Conservation (phyloP, 1,140 invertebrate genomes). For the Laodelphax striatellus region DNA sequence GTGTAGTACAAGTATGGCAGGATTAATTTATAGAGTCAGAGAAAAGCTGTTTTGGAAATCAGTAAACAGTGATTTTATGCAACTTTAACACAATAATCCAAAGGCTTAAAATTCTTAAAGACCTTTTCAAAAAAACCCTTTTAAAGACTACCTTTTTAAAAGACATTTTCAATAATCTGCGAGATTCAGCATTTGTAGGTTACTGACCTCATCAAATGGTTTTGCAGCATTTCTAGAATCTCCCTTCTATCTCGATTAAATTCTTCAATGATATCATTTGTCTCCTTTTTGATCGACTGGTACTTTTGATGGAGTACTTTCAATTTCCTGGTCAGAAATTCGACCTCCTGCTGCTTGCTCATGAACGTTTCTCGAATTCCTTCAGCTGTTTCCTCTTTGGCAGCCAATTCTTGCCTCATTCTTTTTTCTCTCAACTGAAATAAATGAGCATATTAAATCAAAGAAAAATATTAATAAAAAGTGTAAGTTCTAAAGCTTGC, state of each 20-base stretch:
- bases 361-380: constrained; percentile 76
- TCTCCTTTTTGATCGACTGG: constrained; percentile 50
- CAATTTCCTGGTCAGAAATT: constrained; percentile 80
- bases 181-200: too few relatives aligned
- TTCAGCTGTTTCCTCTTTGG: constrained; percentile 77
- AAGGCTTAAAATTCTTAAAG: too few relatives aligned
- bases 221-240: constrained; percentile 59
- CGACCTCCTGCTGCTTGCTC: constrained; percentile 82
- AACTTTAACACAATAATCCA: too few relatives aligned
- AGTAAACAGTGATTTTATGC: too few relatives aligned
- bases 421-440: constrained; percentile 52
- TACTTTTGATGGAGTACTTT: constrained; percentile 58
- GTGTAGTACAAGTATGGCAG: too few relatives aligned
- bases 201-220: constrained; percentile 54
- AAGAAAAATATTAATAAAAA: too few relatives aligned
- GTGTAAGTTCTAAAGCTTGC: too few relatives aligned
- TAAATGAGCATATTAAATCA: neutral
- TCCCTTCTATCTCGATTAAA: constrained; percentile 68
- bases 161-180: too few relatives aligned
- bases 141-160: too few relatives aligned
- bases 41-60: too few relatives aligned
- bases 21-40: too few relatives aligned
- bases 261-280: constrained; percentile 72
- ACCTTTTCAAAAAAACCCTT: too few relatives aligned
- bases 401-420: constrained; percentile 75